Conservation (phyloP, 2,797 vertebrate species). For the Mergus octosetaceus region DNA sequence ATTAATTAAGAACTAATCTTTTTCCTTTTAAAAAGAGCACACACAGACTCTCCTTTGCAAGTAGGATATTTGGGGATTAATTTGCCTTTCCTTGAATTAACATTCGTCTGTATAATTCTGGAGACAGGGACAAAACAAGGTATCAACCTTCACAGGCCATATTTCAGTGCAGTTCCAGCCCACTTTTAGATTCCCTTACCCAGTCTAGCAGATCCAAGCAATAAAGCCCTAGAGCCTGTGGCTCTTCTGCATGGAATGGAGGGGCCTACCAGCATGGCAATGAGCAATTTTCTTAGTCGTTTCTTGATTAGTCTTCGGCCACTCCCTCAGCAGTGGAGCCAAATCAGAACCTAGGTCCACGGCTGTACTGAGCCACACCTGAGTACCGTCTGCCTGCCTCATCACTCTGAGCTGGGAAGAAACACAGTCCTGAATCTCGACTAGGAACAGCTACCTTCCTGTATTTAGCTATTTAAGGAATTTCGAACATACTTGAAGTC, state of each 20-base stretch:
- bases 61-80: neutral
- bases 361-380: neutral
- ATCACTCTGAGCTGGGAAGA: rapidly evolving
- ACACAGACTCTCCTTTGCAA: neutral
- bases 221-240: neutral
- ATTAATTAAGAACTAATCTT: neutral
- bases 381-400: neutral
- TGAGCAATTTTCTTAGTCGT: neutral
- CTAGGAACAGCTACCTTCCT: neutral
- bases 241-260: rapidly evolving
- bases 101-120: neutral
- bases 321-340: neutral
- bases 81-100: neutral
- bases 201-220: neutral
- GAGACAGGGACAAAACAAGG: neutral
- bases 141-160: neutral
- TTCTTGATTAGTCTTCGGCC: neutral
- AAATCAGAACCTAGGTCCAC: neutral
- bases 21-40: neutral
- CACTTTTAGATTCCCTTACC: neutral
- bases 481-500: neutral
- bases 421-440: neutral
- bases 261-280: rapidly evolving
- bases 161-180: neutral
- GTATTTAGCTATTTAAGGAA: neutral